Evolutionary conservation across 2,113 vertebrate genomes (phyloP), one percentile per base, ranked within the genome.

Genomic region (Perca schrenkii): DNA sequence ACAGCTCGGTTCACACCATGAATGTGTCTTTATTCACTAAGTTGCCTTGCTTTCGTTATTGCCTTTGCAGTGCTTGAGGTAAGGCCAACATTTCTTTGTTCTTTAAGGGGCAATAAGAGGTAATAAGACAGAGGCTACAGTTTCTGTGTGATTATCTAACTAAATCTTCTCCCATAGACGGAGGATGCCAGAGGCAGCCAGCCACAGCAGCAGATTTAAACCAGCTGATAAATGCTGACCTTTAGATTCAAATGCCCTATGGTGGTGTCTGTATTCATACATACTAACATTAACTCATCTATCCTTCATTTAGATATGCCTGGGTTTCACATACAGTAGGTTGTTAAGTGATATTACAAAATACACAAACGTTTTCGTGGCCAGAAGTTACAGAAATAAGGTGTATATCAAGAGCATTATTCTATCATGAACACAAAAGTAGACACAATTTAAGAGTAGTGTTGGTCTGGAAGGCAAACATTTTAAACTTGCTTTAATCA

Each of bases 211-310:
- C 52, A 60, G 53, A 67, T 52, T 78, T 47, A 34, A 73, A 78
- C n/a, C 34, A 47, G 46, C 74, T 65, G 81, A 83, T 77, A 77
- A 72, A 77, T 66, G 53, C 53, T 67, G 74, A 83, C 74, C 81
- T 83, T 83, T 66, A 25, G 46, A 77, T 16, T 66, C 60, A 50
- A 72, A 60, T 34, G 67, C 60, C 28, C 58, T 6, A 47, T 58
- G 66, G 64, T 49, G 50, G 64, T 49, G 19, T 19, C 49, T 53
- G 17, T 17, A 68, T 69, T 75, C 47, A 52, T 62, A 53, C 31
- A 54, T 74, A 46, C 52, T 31, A 52, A 62, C n/a, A 58, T 28
- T 22, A 40, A 43, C 63, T 31, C 46, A 7, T 11, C 16, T 40
- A 14, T 61, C 46, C 40, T 53, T 40, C 8, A 28, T 67, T 15